A percentile compares a stretch with the other conserved stretches of the same genome.
These are phyloP conservation scores for Centropyge bicolor DNA, from an alignment of 2,797 vertebrate genomes.

Conservation along the genomic window DNA sequence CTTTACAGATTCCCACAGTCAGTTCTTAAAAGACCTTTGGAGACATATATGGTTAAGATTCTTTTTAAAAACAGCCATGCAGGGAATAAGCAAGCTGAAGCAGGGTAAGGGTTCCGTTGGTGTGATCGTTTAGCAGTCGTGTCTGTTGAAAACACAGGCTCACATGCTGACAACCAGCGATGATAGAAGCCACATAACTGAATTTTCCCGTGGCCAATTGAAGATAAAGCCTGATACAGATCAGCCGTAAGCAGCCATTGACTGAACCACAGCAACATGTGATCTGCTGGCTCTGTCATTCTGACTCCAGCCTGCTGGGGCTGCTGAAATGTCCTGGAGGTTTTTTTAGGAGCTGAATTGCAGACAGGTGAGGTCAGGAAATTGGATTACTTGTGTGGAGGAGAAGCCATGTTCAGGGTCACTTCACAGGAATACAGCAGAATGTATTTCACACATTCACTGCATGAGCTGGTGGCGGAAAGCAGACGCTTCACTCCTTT, in stretches of 20 bases:
- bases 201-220: slow-evolving; percentile 9
- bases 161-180: slow-evolving; percentile 27
- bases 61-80: slow-evolving; percentile 8
- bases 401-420: slow-evolving; percentile 29
- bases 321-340: neutral
- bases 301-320: slow-evolving; percentile 1
- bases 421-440: slow-evolving; percentile 9
- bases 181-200: slow-evolving; percentile 24
- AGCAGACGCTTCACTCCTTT: neutral
- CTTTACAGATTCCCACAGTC: neutral
- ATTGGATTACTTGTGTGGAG: slow-evolving; percentile 28
- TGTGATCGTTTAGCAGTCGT: neutral
- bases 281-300: neutral
- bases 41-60: neutral
- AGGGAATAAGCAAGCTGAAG: neutral
- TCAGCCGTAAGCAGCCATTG: slow-evolving; percentile 20
- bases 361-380: slow-evolving; percentile 43
- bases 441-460: slow-evolving; percentile 29
- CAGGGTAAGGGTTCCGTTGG: neutral
- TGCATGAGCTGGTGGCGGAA: neutral
- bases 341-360: neutral
- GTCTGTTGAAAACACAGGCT: slow-evolving; percentile 23
- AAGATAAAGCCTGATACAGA: slow-evolving; percentile 44
- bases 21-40: neutral
- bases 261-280: slow-evolving; percentile 12